Evolutionary conservation across 1,140 invertebrate species (phyloP).

Genomic region (Drosophila oshimai): DNA sequence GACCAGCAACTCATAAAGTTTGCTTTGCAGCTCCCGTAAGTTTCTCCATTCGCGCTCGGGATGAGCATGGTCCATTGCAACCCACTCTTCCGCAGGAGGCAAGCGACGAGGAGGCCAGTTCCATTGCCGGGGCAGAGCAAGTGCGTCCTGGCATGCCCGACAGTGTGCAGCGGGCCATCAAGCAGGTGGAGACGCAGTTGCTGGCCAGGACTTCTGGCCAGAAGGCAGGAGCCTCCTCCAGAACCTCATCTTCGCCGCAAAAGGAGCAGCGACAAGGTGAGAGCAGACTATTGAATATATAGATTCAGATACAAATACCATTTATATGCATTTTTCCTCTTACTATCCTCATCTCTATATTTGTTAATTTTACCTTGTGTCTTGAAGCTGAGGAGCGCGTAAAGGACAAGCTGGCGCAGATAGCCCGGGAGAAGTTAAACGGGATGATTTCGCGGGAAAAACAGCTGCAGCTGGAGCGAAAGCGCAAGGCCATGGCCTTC

Average conservation of each 20-base stretch:
- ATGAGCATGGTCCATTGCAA: constrained; percentile 88
- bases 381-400: constrained; percentile 85
- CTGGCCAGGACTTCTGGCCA: constrained; percentile 51
- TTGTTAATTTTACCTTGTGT: not conserved
- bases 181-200: constrained; percentile 73
- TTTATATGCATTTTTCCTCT: not conserved
- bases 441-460: constrained; percentile 85
- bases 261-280: constrained; percentile 73
- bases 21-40: constrained; percentile 86
- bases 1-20: not conserved
- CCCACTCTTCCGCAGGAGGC: constrained; percentile 89
- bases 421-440: constrained; percentile 85
- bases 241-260: constrained; percentile 20
- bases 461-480: constrained; percentile 88
- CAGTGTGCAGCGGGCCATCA: constrained; percentile 76
- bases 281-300: not conserved
- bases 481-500: constrained; percentile 86
- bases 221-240: constrained; percentile 15
- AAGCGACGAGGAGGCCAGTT: constrained; percentile 85
- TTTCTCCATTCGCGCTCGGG: constrained; percentile 92
- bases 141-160: constrained; percentile 58
- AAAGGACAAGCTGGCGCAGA: constrained; percentile 86
- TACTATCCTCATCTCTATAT: not conserved
- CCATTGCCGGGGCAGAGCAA: constrained; percentile 59
- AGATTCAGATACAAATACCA: not conserved